Base-by-base conservation (phyloP, 2,888 invertebrate genomes). In the Geotrupes spiniger region DNA sequence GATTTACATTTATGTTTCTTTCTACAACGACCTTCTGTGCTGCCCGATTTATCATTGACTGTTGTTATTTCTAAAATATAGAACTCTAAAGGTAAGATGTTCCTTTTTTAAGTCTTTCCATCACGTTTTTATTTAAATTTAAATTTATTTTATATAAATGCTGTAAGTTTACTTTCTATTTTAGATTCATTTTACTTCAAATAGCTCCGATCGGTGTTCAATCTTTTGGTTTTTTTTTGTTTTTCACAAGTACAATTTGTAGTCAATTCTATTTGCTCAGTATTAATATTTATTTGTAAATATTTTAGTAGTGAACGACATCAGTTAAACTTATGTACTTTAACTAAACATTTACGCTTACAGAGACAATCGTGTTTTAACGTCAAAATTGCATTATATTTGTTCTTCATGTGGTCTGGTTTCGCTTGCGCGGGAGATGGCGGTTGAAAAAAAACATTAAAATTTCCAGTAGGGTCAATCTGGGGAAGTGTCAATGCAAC, bases 21-120 rank as follows among this genome's bases (percentile, higher is more conserved):
- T 51, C 46, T 45, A 60, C 57, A 60, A 62, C 58, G 58, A 63
- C 56, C 33, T 59, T 56, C 60, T 46, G 50, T 57, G 52, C 53
- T 49, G 51, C 50, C n/a, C 50, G 36, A 37, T 42, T 53, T 21
- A 21, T 21, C 6, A 21, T 44, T 46, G 48, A 42, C 47, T 46
- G 47, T 36, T 43, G 45, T 50, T 47, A 45, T 6, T 21, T 21
- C 6, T 21, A 6, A 21, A 21, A 21, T 21, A 44, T 44, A 47
- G 14, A 43, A 53, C 46, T 51, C 44, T 46, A 38, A 49, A 58
- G 58, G 60, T 62, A 49, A 59, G 55, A 59, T 54, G 59, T 61
- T 62, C 58, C 61, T 62, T 61, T 60, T 49, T 51, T 48, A 36
- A 2, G 9, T 36, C 4, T 45, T 26, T 27, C 11, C 36, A n/a